Base-by-base conservation (phyloP, 2,888 invertebrate species). In the Drosophila barbarae region DNA sequence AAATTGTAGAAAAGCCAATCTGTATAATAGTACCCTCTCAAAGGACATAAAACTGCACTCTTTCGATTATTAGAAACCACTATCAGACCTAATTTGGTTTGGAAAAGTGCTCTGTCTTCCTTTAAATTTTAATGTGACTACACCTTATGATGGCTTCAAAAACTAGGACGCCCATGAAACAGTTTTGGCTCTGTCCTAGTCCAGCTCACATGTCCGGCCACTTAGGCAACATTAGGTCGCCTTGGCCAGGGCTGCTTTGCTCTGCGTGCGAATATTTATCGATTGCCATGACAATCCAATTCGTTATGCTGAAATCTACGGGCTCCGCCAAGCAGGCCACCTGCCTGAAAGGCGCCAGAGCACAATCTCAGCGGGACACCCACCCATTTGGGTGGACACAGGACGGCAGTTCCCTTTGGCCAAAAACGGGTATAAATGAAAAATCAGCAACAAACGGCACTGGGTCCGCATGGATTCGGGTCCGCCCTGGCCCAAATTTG, bases 221-320 rank as follows among this genome's bases (percentile, higher is more conserved):
- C 74, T 81, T 77, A 76, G 76, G 81, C 81, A 72, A 76, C 74
- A 83, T 77, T 83, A 73, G 67, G 71, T 54, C 71, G 64, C 72
- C 77, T 74, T 39, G 32, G 42, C 28, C 55, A 50, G 55, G 52
- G 60, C 61, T 26, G 21, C 30, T 47, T 59, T 23, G 34, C 41
- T 49, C 67, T 60, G 71, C 72, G 72, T 73, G 73, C 81, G 82
- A 84, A 82, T 76, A 85, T 85, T 77, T 85, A 85, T 85, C 81
- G 84, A 84, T 83, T 84, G 84, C 69, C 81, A 74, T 83, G 79
- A 84, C 84, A 82, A 76, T 73, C 79, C 82, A 74, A 82, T 82
- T 75, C 80, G 83, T 77, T 73, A 76, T 79, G 74, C 77, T 67
- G 73, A 81, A 77, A 75, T 71, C 82, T 81, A 78, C 70, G 77